A percentile compares a stretch with the other conserved stretches of the same genome.
These are phyloP conservation scores for Notiomystis cincta DNA, from an alignment of 2,113 vertebrate genomes.

Conservation along the genomic window DNA sequence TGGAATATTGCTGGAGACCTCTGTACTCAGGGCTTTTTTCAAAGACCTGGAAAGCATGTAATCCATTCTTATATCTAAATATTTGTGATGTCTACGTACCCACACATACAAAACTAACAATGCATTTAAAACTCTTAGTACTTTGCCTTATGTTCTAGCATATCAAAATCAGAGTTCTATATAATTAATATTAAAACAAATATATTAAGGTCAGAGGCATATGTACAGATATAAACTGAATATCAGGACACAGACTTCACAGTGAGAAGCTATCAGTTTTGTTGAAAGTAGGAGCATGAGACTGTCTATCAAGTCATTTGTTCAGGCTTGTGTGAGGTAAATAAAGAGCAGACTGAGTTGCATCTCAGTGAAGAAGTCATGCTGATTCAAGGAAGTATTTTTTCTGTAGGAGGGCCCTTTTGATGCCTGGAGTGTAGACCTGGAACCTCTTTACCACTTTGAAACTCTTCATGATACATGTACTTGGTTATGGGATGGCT, in stretches of 20 bases:
- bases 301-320: not conserved
- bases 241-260: not conserved
- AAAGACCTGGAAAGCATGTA: not conserved
- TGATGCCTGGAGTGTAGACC: not conserved
- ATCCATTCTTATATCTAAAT: not conserved
- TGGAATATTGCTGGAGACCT: not conserved
- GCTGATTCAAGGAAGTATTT: not conserved
- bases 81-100: not conserved
- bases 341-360: not conserved
- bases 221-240: not conserved
- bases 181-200: not conserved
- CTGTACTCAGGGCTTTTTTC: not conserved
- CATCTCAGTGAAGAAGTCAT: not conserved
- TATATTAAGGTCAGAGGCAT: not conserved
- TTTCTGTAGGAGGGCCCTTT: not conserved
- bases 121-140: not conserved
- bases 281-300: not conserved
- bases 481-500: not conserved
- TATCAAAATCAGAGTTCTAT: not conserved
- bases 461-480: not conserved
- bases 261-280: not conserved
- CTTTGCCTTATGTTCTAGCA: not conserved
- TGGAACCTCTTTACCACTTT: not conserved
- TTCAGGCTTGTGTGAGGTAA: not conserved
- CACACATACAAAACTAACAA: not conserved